Base-by-base conservation (phyloP, 2,888 invertebrate species). In the Sipunculus nudus region DNA sequence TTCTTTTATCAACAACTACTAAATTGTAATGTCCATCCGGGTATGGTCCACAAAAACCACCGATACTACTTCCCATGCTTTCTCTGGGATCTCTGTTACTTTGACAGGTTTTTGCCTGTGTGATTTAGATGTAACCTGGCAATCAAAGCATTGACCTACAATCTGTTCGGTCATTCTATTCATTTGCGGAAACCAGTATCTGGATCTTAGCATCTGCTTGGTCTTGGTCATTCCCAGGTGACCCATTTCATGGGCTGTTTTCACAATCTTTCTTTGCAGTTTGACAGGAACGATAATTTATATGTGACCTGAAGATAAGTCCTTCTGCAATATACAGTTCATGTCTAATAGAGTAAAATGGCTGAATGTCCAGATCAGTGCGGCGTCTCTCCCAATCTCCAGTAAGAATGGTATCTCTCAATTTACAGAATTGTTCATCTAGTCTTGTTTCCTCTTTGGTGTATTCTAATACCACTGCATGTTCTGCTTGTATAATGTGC, bases 151-250 rank as follows among this genome's bases (percentile, higher is more conserved):
- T 26, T 48, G 52, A 8, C 40, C 50, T 13, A 50, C 28, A 13
- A 54, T 45, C 19, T 63, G 35, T 29, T 65, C 60, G 29, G 53
- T 52, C 35, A 54, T 43, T 13, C 21, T 43, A 39, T 55, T n/a
- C n/a, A n/a, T n/a, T n/a, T n/a, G n/a, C n/a, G n/a, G 54, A 23
- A 59, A 63, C 59, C 63, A 63, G 35, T 59, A 59, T 39, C n/a
- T n/a, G n/a, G n/a, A n/a, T n/a, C 35, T 10, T 13, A 35, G 35
- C 35, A 35, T 35, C 16, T 35, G 35, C 35, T 35, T 35, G 10
- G 35, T 35, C 48, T 57, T 61, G 21, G 50, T 63, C 35, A 29
- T 40, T 32, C 63, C 63, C 23, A 57, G 25, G 38, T 60, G 63
- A 31, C 63, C 52, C 38, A 60, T 31, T 10, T 41, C 32, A 39